Percentiles rank a stretch among this genome's conserved stretches.
phyloP scores from a whole-genome alignment of 2,113 vertebrate species.

The Apodemus sylvaticus region DNA sequence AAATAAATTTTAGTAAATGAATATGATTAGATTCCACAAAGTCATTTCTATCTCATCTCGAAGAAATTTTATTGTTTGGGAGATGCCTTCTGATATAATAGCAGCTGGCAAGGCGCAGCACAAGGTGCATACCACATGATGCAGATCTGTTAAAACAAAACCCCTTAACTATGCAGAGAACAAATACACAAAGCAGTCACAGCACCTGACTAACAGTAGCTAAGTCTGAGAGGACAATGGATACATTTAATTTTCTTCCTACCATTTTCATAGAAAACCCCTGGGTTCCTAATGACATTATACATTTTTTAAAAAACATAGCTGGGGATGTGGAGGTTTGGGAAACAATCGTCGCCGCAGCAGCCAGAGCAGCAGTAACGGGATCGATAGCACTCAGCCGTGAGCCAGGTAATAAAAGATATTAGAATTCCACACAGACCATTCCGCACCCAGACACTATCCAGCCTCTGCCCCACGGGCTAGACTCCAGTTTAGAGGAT shows the following conservation, averaged over 20 bases:
- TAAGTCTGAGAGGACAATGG: background rate
- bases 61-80: conserved; percentile 26
- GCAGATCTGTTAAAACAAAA: background rate
- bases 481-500: background rate
- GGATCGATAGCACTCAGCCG: background rate
- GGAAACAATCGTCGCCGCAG: background rate
- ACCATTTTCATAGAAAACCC: background rate
- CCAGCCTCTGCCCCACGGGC: background rate
- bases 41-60: background rate
- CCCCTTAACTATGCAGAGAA: background rate
- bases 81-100: background rate
- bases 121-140: background rate
- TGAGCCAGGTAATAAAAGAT: background rate
- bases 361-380: background rate
- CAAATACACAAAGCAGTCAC: background rate
- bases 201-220: background rate
- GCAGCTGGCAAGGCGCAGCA: background rate
- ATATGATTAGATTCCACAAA: background rate
- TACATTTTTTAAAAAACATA: background rate
- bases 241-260: conserved; percentile 48
- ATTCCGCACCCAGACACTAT: background rate
- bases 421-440: background rate
- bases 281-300: conserved; percentile 20
- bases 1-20: conserved; percentile 4
- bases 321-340: background rate